Evolutionary conservation across 2,113 vertebrate species (phyloP).

Genomic region (Papio anubis): DNA sequence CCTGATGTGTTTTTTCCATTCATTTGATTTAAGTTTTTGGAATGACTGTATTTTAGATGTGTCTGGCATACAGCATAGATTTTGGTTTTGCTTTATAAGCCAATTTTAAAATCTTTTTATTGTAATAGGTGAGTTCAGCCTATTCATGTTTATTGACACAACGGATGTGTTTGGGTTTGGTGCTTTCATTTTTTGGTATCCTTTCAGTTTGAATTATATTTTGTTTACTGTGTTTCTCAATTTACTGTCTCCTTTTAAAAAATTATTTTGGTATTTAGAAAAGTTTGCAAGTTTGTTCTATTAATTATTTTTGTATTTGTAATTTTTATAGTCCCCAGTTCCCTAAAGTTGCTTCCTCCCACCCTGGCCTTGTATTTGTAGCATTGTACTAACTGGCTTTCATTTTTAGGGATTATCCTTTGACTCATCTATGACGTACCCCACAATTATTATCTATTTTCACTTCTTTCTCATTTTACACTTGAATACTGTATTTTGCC

Average conservation of each 20-base stretch:
- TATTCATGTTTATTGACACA: not conserved
- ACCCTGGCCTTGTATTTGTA: too few species aligned
- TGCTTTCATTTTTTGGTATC: not conserved
- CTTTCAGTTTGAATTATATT: not conserved
- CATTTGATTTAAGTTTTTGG: not conserved
- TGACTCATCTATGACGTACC: not conserved
- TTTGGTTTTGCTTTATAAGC: not conserved
- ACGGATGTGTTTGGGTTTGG: not conserved
- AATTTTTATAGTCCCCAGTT: not conserved
- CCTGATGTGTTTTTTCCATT: not conserved
- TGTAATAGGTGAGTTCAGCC: not conserved
- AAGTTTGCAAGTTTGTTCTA: not conserved
- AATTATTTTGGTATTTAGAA: not conserved
- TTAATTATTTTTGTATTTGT: not conserved
- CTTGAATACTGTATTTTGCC: not conserved
- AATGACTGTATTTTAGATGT: not conserved
- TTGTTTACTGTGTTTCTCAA: not conserved
- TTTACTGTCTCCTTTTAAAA: not conserved
- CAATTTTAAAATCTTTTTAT: not conserved
- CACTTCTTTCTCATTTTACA: not conserved
- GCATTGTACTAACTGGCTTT: not conserved
- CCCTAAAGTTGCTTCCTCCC: rapidly evolving
- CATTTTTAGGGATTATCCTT: not conserved
- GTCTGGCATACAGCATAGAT: not conserved
- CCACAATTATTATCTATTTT: not conserved